Evolutionary conservation across 2,797 vertebrate species (phyloP).

Genomic region (Enteromius argenteus): DNA sequence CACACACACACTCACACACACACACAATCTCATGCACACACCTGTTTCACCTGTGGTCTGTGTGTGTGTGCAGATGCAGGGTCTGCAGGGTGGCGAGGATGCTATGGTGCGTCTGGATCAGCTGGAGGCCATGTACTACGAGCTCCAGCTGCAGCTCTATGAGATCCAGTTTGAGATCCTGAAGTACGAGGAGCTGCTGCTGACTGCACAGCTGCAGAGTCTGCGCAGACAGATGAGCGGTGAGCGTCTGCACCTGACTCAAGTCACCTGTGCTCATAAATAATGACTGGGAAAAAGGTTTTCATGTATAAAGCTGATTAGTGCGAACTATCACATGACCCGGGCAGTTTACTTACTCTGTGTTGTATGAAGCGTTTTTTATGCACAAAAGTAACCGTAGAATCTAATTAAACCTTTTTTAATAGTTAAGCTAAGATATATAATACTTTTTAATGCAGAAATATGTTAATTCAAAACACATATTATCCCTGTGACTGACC

Average conservation of each 20-base stretch:
- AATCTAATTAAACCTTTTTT: too few species aligned
- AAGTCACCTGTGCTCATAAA: too few species aligned
- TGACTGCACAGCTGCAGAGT: slow-evolving; percentile 94
- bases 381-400: too few species aligned
- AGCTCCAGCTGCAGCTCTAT: slow-evolving; percentile 94
- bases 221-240: slow-evolving; percentile 93
- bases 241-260: slow-evolving; percentile 63
- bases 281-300: too few species aligned
- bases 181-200: slow-evolving; percentile 92
- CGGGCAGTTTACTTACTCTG: too few species aligned
- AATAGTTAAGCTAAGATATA: too few species aligned
- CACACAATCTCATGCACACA: neutral
- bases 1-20: neutral
- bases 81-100: slow-evolving; percentile 89
- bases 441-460: too few species aligned
- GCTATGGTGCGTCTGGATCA: slow-evolving; percentile 91
- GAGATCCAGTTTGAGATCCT: slow-evolving; percentile 96
- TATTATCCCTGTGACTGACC: too few species aligned
- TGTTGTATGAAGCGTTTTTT: too few species aligned
- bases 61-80: slow-evolving; percentile 85
- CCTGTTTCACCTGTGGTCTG: neutral
- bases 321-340: too few species aligned
- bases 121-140: slow-evolving; percentile 94
- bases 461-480: too few species aligned
- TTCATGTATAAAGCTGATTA: too few species aligned